Conservation (phyloP, 2,113 vertebrate species). For the Osmerus eperlanus region DNA sequence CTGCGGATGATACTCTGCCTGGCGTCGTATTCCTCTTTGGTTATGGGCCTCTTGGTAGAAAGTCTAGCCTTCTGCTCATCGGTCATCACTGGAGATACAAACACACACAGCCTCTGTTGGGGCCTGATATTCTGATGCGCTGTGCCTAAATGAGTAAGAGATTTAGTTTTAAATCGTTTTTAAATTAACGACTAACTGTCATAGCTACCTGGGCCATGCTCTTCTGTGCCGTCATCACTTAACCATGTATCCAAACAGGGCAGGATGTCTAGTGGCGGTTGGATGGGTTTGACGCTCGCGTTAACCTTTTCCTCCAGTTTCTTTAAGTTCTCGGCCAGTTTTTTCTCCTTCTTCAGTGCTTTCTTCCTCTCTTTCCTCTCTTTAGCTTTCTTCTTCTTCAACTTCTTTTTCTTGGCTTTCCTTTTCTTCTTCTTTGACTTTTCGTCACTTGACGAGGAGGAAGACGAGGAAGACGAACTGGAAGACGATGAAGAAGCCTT, state of each 20-base stretch:
- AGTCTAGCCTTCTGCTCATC: slow-evolving; percentile 93
- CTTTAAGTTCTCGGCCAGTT: slow-evolving; percentile 62
- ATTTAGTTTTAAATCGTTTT: too few relatives aligned
- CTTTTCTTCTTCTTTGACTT: slow-evolving; percentile 66
- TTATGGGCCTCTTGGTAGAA: slow-evolving; percentile 92
- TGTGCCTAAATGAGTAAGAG: too few relatives aligned
- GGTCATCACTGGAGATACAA: slow-evolving; percentile 78
- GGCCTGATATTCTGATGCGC: too few relatives aligned
- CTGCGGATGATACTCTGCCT: slow-evolving; percentile 88
- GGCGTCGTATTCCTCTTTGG: slow-evolving; percentile 94
- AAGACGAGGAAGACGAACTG: slow-evolving; percentile 67
- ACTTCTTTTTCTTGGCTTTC: slow-evolving; percentile 69
- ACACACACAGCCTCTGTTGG: not conserved
- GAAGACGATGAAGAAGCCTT: slow-evolving; percentile 75
- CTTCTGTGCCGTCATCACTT: slow-evolving; percentile 68
- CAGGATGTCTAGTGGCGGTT: slow-evolving; percentile 32
- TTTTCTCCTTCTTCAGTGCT: slow-evolving; percentile 70
- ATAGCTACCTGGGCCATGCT: slow-evolving; percentile 80
- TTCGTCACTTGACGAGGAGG: slow-evolving; percentile 68
- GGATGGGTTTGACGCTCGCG: slow-evolving; percentile 12
- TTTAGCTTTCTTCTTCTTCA: slow-evolving; percentile 76
- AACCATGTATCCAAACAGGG: slow-evolving; percentile 85
- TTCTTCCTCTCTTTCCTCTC: slow-evolving; percentile 75
- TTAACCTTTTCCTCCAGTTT: slow-evolving; percentile 46
- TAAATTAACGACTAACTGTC: not conserved